Base-by-base conservation (phyloP, 2,888 invertebrate species). In the Patella ulyssiponensis region DNA sequence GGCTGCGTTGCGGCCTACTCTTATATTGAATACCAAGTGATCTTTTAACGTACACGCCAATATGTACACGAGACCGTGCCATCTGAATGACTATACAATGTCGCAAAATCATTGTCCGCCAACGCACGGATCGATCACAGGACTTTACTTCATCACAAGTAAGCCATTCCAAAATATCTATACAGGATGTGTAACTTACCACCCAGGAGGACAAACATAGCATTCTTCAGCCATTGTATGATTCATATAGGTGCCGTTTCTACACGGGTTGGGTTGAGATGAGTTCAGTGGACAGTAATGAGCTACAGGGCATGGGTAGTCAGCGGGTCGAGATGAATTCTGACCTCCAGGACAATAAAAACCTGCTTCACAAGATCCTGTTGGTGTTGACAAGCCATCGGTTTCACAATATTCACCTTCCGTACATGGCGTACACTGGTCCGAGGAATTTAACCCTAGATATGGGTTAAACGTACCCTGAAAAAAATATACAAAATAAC, bases 401-500 rank as follows among this genome's bases (percentile, higher is more conserved):
- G 82, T 76, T 23, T 79, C 85, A 80, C 89, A 89, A 78, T 84
- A 89, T 70, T 86, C 82, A 1, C 91, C 90, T 51, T 82, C 80
- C 5, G 88, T 87, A 83, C 90, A 90, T 2, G 80, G 77, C 9
- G 88, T 89, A 80, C 90, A 90, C 33, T 84, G 83, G 23, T 80
- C 80, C 1, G 84, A 76, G 64, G 78, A 80, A 75, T 84, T 86
- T n/a, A 90, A 81, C 52, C 90, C 90, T 5, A 80, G 75, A 81
- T 88, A 87, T 1, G 89, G 87, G 77, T 87, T 90, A 81, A 89
- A 91, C 3, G 90, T 90, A 12, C 90, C 90, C 90, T 90, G 82
- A 5, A 82, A 79, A 74, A 2, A 44, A 82, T 33, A 69, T 52
- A 4, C 2, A 33, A 33, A 33, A 33, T 64, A 51, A 72, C 23